Conservation (phyloP, 2,113 vertebrate genomes). For the Castor canadensis region DNA sequence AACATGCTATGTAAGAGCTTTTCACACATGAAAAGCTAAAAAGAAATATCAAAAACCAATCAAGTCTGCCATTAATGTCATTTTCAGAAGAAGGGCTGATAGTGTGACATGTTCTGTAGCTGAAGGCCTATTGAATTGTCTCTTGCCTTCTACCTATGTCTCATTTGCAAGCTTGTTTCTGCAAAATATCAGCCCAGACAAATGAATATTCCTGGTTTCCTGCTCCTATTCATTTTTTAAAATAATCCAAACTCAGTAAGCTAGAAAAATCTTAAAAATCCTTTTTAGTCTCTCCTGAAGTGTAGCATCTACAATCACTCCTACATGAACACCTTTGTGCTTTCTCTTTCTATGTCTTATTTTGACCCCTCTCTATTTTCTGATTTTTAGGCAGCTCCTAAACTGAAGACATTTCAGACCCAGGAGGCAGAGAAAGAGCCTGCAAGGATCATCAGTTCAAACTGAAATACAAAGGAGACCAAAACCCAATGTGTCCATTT, state of each 20-base stretch:
- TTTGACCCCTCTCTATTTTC: not conserved
- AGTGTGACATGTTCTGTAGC: not conserved
- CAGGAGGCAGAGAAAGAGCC: not conserved
- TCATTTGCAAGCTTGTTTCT: not conserved
- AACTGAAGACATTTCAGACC: not conserved
- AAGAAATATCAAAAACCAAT: not conserved
- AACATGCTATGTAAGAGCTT: not conserved
- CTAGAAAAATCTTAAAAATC: not conserved
- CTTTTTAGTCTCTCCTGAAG: not conserved
- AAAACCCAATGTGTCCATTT: not conserved
- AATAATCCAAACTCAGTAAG: not conserved
- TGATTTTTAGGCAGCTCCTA: not conserved
- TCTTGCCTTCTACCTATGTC: not conserved
- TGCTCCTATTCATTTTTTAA: not conserved
- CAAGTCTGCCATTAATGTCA: not conserved
- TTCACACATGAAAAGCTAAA: not conserved
- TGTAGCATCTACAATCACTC: not conserved
- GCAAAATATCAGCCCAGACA: not conserved
- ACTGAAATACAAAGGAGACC: not conserved
- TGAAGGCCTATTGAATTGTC: not conserved
- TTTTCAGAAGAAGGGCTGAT: not conserved
- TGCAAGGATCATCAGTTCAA: not conserved
- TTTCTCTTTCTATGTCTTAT: not conserved
- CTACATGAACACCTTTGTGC: not conserved
- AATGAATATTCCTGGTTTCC: not conserved